Evolutionary conservation across 2,888 invertebrate species (phyloP), one percentile per base, ranked within the genome.

Genomic region (Nemapogon koenigi): DNA sequence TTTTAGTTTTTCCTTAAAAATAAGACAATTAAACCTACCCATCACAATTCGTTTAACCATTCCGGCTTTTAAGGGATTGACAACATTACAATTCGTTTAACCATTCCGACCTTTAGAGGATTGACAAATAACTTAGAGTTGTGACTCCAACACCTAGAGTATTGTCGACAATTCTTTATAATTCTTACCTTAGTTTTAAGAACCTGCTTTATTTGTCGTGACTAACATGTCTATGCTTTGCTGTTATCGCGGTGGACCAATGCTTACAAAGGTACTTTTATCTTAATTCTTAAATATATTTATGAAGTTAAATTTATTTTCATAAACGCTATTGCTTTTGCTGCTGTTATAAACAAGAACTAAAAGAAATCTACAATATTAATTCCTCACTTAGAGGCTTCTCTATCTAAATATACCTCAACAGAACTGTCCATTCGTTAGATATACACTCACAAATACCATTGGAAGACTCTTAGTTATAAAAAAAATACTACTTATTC

Each of bases 221-320:
- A 63, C 56, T 78, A 78, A 78, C 59, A 56, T 59, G 14, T 71
- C 70, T 59, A 57, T 60, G 78, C 76, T 76, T 76, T 70, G 65
- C 72, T 66, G 72, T 67, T 68, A 66, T 63, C 66, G 66, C 48
- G 62, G 62, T 55, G 73, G 75, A 70, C 56, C 62, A 65, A 65
- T 64, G 75, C 73, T 72, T 76, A n/a, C n/a, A 48, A 69, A 78
- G 78, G 78, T 78, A 78, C 55, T 62, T 48, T 58, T n/a, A n/a
- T n/a, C n/a, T n/a, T n/a, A n/a, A n/a, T n/a, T 60, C 45, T 57
- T 53, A 62, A 62, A 62, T 60, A 51, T 50, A 40, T 49, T 57
- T 38, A 41, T 42, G 50, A 47, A 45, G 46, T 37, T 40, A 44
- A 55, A 54, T 50, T 44, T 39, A 41, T 44, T 38, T 19, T 36